Conservation (phyloP, 2,113 vertebrate species). For the Noturus placidus region DNA sequence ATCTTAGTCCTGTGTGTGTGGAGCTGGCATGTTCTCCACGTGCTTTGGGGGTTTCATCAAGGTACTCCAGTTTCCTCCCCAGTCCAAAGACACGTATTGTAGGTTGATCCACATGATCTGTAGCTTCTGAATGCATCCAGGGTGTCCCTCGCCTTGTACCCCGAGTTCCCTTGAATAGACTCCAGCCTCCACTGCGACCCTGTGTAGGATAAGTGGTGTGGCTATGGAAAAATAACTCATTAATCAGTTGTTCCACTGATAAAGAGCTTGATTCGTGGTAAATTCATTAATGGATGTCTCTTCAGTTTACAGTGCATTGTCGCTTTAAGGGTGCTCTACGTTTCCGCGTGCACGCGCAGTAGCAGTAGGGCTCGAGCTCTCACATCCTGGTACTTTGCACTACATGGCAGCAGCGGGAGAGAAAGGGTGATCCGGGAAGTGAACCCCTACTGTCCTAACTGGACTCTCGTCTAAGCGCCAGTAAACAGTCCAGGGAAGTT, state of each 20-base stretch:
- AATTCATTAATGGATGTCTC: neutral
- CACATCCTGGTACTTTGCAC: constrained; percentile 77
- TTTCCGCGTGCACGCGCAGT: constrained; percentile 41
- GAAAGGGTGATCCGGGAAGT: constrained; percentile 66
- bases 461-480: constrained; percentile 58
- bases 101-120: no score
- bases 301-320: constrained; percentile 16
- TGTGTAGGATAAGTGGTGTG: no score
- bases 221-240: neutral
- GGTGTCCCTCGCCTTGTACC: no score
- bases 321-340: constrained; percentile 55
- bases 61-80: no score
- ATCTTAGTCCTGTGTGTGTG: no score
- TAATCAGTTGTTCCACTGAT: neutral
- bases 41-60: no score
- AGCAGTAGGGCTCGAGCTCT: constrained; percentile 34
- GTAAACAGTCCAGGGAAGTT: constrained; percentile 72
- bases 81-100: no score
- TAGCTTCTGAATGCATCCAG: no score
- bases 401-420: constrained; percentile 70
- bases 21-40: no score
- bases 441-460: constrained; percentile 66
- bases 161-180: no score
- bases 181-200: no score
- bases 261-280: neutral